A percentile compares a stretch with the other conserved stretches of the same genome.
phyloP scores from a whole-genome alignment of 30 jellyfish, hydroid and myxozoan genomes.

The Mastigias papua region DNA sequence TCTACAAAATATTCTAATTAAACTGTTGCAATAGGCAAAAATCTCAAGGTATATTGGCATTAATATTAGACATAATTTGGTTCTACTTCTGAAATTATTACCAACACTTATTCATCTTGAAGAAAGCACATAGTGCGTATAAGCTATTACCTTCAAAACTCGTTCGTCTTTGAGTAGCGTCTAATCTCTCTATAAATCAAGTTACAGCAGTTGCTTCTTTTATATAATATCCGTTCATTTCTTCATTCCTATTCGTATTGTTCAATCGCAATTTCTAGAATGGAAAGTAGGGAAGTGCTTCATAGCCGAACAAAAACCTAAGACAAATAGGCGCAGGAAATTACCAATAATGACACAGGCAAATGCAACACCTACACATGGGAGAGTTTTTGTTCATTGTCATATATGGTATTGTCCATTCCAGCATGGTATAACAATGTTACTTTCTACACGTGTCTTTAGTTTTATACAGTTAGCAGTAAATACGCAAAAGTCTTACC shows the following conservation, averaged over 20 bases:
- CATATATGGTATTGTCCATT: not conserved
- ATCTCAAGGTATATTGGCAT: no score
- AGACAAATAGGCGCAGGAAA: not conserved
- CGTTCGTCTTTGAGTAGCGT: not conserved
- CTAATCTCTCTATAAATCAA: not conserved
- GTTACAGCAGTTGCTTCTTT: not conserved
- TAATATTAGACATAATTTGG: no score
- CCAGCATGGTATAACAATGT: not conserved
- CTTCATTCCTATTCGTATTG: not conserved
- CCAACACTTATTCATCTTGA: not conserved
- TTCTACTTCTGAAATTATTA: no score
- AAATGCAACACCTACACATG: conserved; percentile 1
- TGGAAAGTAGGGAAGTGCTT: not conserved
- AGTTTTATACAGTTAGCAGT: not conserved
- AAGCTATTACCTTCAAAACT: not conserved
- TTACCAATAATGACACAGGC: not conserved
- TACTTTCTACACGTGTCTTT: not conserved
- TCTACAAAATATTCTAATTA: no score
- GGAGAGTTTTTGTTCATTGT: not conserved
- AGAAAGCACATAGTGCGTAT: not conserved
- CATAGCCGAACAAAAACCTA: not conserved
- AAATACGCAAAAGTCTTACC: not conserved
- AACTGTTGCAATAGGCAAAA: no score
- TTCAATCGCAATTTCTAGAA: not conserved
- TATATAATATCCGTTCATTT: not conserved